Evolutionary conservation across 2,888 invertebrate species (phyloP), one percentile per base, ranked within the genome.

Genomic region (Dendrolimus houi): DNA sequence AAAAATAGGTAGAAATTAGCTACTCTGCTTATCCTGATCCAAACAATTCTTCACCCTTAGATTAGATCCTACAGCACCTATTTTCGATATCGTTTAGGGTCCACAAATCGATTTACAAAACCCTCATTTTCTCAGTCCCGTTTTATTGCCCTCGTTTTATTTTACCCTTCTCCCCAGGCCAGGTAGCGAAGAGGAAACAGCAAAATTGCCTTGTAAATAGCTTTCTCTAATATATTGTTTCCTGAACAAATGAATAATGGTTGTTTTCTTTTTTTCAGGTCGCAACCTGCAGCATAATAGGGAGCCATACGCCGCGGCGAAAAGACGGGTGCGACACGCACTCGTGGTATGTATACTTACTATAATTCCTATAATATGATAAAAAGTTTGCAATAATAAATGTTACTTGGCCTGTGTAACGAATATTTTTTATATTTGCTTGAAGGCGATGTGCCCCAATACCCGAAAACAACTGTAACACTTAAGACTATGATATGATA

Each of bases 311-410:
- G 81, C 89, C 84, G 83, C 85, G 89, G 87, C 87, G 85, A 83
- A 89, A 90, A 90, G 86, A 90, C 90, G 90, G 90, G 90, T 90
- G 90, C 90, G 86, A 86, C 83, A 87, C 90, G 90, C 90, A 90
- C 90, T 90, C 90, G 90, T 89, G 90, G 90, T 90, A 85, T 59
- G 90, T 88, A 81, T 59, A 14, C 6, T 55, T 58, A 57, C 52
- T 41, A 14, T 53, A 17, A 10, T 41, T 52, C 52, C 52, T 40
- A 41, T 52, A 13, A 7, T 29, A 14, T 14, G 14, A 14, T 14
- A 14, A 14, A 14, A 14, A 14, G 14, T 14, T 14, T 14, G 14
- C 14, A 14, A 14, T 14, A 14, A 14, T 1, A 14, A 14, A 14
- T 14, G 14, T 14, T 14, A 14, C 1, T 1, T 14, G 14, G 14